phyloP scores from a whole-genome alignment of 2,113 vertebrate species.

The Pterocles orientalis region DNA sequence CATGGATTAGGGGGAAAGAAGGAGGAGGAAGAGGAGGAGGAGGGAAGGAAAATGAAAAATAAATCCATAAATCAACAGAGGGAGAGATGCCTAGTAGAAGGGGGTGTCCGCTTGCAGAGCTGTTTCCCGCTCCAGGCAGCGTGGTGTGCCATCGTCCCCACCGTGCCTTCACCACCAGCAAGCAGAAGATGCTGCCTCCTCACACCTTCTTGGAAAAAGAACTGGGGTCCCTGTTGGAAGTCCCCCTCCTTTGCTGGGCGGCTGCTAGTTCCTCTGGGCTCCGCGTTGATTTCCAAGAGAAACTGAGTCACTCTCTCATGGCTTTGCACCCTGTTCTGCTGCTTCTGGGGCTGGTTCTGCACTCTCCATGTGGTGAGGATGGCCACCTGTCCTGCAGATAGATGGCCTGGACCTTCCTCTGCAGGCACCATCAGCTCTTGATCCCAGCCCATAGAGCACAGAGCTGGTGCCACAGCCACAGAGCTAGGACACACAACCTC shows the following conservation, averaged over 20 bases:
- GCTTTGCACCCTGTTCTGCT: not conserved
- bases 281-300: not conserved
- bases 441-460: not conserved
- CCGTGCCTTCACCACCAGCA: not conserved
- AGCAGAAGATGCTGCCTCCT: not conserved
- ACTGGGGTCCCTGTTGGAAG: not conserved
- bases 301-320: not conserved
- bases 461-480: not conserved
- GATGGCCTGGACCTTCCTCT: not conserved
- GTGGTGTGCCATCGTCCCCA: not conserved
- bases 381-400: not conserved
- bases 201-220: not conserved
- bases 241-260: not conserved
- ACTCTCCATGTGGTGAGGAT: not conserved
- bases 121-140: not conserved
- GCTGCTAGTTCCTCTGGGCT: not conserved
- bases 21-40: conserved; percentile 9
- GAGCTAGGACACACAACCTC: not conserved
- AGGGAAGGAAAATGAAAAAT: conserved; percentile 8
- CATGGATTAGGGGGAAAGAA: not conserved
- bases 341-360: not conserved
- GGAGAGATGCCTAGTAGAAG: not conserved
- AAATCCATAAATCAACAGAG: not conserved
- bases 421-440: not conserved
- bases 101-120: not conserved